These are phyloP conservation scores for Hippocampus barbouri DNA, from an alignment of 2,113 vertebrate genomes.

Conservation along the genomic window DNA sequence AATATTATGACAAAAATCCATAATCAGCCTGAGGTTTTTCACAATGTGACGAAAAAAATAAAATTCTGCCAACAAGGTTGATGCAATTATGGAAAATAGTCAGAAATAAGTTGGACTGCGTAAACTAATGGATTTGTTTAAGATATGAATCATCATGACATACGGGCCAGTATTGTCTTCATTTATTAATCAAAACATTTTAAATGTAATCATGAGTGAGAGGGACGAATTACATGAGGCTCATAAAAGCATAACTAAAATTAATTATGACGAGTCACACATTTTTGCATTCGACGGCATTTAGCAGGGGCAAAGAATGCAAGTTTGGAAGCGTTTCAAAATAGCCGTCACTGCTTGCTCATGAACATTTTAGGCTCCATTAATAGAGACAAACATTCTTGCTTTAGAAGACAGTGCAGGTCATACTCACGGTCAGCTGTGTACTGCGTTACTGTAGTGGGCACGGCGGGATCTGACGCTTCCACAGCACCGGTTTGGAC, in stretches of 20 bases:
- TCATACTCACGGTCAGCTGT: conserved; percentile 84
- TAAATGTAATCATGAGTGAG: too few species aligned
- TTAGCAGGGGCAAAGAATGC: neutral
- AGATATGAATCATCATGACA: too few species aligned
- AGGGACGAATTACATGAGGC: too few species aligned
- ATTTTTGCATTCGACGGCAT: neutral
- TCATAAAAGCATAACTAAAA: too few species aligned
- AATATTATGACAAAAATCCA: too few species aligned
- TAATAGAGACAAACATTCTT: neutral
- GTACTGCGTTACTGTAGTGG: conserved; percentile 76
- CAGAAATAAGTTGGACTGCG: too few species aligned
- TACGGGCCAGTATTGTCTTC: too few species aligned
- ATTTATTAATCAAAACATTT: too few species aligned
- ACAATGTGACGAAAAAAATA: neutral
- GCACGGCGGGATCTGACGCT: conserved; percentile 51
- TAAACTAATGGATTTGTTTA: too few species aligned
- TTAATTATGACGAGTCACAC: neutral
- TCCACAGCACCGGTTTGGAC: conserved; percentile 62
- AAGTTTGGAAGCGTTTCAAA: neutral
- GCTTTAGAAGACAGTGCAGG: neutral
- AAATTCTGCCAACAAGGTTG: too few species aligned
- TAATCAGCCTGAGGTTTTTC: neutral
- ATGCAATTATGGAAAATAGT: too few species aligned
- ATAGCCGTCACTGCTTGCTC: neutral
- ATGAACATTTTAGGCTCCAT: neutral